Percentiles rank a stretch among this genome's conserved stretches.
phyloP scores from a whole-genome alignment of 1,140 invertebrate species.

The Tribolium castaneum region DNA sequence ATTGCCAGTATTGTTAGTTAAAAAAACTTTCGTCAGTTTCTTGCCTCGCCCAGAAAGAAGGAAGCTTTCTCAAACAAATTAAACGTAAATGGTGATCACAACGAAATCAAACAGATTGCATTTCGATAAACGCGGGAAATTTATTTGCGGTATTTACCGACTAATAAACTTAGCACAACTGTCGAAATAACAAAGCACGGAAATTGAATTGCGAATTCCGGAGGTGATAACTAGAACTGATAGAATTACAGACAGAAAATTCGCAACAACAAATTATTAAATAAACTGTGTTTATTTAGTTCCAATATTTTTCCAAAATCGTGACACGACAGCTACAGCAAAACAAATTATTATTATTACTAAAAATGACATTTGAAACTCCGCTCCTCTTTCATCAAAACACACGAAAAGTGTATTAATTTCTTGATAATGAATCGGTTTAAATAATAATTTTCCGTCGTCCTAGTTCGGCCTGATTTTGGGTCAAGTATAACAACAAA shows the following conservation, averaged over 20 bases:
- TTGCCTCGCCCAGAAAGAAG: no score
- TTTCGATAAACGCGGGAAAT: neutral
- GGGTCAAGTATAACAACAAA: neutral
- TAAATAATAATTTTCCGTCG: neutral
- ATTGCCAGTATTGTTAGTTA: no score
- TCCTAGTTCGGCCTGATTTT: neutral
- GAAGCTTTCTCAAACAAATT: neutral
- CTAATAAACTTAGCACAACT: neutral
- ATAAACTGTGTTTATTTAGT: neutral
- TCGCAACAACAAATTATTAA: no score
- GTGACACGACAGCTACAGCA: neutral
- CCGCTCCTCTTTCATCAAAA: neutral
- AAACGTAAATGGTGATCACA: neutral
- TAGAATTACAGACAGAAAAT: neutral
- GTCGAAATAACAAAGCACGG: neutral
- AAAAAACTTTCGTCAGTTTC: no score
- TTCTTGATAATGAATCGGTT: neutral
- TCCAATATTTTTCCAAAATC: neutral
- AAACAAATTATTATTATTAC: neutral
- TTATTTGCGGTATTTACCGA: neutral
- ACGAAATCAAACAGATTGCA: neutral
- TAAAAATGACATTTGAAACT: neutral
- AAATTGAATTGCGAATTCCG: neutral
- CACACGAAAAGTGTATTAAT: neutral
- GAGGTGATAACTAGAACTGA: neutral